phyloP scores from a whole-genome alignment of 2,888 invertebrate species.

The Epinotia ramella region DNA sequence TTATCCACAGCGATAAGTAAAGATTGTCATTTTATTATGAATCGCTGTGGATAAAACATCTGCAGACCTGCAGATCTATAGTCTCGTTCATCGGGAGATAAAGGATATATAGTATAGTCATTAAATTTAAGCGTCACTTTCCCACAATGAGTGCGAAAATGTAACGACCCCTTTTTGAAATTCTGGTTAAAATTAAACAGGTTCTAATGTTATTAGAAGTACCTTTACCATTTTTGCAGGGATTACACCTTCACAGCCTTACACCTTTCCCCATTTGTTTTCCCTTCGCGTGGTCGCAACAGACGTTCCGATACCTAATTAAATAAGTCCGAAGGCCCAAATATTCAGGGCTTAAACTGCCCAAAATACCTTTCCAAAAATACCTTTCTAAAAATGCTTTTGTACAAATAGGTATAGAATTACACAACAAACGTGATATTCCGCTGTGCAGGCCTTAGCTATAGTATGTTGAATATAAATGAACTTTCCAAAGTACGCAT shows the following conservation, averaged over 20 bases:
- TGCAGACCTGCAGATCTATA: too few species aligned
- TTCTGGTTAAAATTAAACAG: background rate
- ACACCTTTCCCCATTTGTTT: background rate
- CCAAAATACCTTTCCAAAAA: conserved; percentile 28
- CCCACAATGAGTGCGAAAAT: background rate
- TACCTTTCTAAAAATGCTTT: conserved; percentile 44
- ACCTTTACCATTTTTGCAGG: background rate
- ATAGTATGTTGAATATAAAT: conserved; percentile 55
- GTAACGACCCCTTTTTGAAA: background rate
- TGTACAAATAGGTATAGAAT: conserved; percentile 42
- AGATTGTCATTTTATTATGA: too few species aligned
- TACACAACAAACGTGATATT: conserved; percentile 45
- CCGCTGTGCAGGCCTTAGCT: conserved; percentile 42
- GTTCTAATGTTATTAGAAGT: background rate
- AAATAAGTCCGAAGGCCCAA: conserved; percentile 5
- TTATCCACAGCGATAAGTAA: too few species aligned
- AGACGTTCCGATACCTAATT: conserved; percentile 7
- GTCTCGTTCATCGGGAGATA: too few species aligned
- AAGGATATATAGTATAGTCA: too few species aligned
- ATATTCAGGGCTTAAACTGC: conserved; percentile 9
- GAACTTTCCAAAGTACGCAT: conserved; percentile 48
- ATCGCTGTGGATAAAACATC: too few species aligned
- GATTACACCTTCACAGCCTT: background rate
- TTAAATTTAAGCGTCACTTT: too few species aligned
- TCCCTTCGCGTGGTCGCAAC: background rate